Conservation (phyloP, 2,113 vertebrate genomes). For the Megaptera novaeangliae region DNA sequence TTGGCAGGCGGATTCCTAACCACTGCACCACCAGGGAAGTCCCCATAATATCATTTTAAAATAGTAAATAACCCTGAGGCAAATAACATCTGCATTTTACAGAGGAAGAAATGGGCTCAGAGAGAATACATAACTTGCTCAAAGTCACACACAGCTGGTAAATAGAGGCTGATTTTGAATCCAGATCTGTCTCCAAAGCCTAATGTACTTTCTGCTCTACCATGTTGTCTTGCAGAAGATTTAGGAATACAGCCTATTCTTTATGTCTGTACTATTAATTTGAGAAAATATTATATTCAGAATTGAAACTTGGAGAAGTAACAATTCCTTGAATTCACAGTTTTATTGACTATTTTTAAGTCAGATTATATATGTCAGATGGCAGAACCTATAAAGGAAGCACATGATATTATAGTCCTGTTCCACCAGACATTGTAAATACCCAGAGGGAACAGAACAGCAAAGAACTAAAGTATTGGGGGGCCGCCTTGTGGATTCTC, state of each 20-base stretch:
- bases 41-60: not conserved
- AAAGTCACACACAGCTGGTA: not conserved
- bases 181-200: not conserved
- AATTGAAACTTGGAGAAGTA: not conserved
- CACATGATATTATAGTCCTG: not conserved
- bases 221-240: not conserved
- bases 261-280: not conserved
- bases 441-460: not conserved
- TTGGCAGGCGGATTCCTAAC: too few species aligned
- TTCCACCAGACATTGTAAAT: not conserved
- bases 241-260: not conserved
- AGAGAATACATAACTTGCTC: not conserved
- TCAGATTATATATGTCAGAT: not conserved
- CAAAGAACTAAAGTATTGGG: not conserved
- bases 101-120: not conserved
- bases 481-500: not conserved
- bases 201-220: not conserved
- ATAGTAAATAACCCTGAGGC: not conserved
- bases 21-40: too few species aligned
- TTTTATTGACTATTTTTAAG: not conserved
- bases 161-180: not conserved
- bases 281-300: not conserved
- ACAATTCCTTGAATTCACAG: not conserved
- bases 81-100: not conserved
- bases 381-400: not conserved